phyloP scores from a whole-genome alignment of 2,113 vertebrate genomes.

The Danio rerio region DNA sequence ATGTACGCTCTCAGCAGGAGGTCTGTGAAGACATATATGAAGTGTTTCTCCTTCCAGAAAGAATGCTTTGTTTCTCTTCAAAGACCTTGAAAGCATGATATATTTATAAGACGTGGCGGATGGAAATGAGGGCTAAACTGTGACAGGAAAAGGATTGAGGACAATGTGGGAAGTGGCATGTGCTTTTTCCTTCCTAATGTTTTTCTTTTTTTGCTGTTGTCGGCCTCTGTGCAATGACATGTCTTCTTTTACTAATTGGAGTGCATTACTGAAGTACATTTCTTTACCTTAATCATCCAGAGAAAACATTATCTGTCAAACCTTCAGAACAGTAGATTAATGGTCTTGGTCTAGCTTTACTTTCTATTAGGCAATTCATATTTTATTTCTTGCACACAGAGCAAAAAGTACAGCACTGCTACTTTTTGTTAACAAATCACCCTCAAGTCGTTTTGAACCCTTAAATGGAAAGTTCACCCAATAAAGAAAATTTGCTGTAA shows the following conservation, averaged over 20 bases:
- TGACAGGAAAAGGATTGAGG: background rate
- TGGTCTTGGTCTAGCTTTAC: background rate
- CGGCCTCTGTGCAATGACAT: background rate
- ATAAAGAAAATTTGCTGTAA: no score
- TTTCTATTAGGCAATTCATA: background rate
- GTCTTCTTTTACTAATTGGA: background rate
- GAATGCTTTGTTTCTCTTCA: conserved; percentile 38
- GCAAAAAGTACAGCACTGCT: no score
- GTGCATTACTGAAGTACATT: background rate
- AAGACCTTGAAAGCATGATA: conserved; percentile 35
- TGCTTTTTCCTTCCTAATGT: background rate
- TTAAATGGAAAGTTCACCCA: no score
- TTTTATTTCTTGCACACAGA: background rate
- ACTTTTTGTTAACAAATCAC: no score
- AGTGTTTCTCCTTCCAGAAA: conserved; percentile 23
- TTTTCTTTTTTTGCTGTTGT: conserved; percentile 9
- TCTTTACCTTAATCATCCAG: background rate
- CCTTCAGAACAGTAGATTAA: background rate
- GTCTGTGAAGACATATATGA: conserved; percentile 12
- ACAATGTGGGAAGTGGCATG: background rate
- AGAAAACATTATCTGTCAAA: background rate
- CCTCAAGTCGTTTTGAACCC: no score
- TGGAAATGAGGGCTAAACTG: conserved; percentile 36
- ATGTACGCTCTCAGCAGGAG: conserved; percentile 39
- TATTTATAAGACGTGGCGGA: conserved; percentile 45